Percentiles rank a stretch among this genome's conserved stretches.
Conservation (phyloP, 2,113 vertebrate species). For the Petaurus breviceps region DNA sequence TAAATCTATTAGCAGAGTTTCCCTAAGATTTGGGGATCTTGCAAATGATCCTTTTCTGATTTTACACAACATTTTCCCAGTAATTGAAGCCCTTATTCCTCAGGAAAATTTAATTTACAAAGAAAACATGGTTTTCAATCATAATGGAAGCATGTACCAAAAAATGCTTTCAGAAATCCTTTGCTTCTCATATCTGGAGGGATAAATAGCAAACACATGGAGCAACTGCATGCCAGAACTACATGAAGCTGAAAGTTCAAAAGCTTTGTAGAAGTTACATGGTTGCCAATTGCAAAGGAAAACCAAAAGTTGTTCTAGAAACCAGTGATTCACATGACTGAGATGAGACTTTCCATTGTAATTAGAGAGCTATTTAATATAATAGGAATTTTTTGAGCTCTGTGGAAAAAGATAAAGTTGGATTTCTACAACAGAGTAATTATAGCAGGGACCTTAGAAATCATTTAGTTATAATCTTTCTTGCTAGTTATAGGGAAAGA, state of each 20-base stretch:
- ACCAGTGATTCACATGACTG: not conserved
- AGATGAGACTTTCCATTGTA: not conserved
- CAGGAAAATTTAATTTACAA: slow-evolving; percentile 10
- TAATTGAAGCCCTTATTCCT: slow-evolving; percentile 17
- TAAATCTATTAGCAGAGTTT: not conserved
- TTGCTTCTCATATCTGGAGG: not conserved
- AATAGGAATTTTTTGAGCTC: not conserved
- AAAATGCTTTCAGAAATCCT: not conserved
- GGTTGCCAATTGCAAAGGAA: not conserved
- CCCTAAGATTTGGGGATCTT: not conserved
- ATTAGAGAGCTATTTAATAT: not conserved
- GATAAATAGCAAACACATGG: slow-evolving; percentile 1
- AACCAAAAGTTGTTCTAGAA: not conserved
- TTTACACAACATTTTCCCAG: not conserved
- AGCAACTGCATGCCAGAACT: not conserved
- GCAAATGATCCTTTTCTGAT: slow-evolving; percentile 27
- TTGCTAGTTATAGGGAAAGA: not conserved
- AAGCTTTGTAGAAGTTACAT: not conserved
- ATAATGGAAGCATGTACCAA: slow-evolving; percentile 7
- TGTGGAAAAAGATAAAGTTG: slow-evolving; percentile 17
- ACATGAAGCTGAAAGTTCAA: not conserved
- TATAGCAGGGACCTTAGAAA: slow-evolving; percentile 17
- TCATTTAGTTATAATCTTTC: not conserved
- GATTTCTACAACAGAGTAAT: slow-evolving; percentile 7
- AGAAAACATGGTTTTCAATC: not conserved